These are phyloP conservation scores for Abrostola triplasia DNA, from an alignment of 2,888 invertebrate species.

Conservation along the genomic window DNA sequence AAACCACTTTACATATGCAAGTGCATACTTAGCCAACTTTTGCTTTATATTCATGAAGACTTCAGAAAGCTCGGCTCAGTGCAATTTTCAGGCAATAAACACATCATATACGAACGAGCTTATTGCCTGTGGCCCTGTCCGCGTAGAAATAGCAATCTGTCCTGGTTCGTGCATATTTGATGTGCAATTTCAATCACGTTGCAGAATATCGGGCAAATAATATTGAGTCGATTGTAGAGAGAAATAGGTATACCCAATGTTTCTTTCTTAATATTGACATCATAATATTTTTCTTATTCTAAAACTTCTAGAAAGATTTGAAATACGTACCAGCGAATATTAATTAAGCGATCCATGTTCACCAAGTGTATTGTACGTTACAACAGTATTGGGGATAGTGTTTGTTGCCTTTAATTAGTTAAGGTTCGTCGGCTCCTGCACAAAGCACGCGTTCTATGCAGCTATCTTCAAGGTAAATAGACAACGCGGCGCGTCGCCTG, in stretches of 20 bases:
- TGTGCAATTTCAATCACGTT: conserved; percentile 7
- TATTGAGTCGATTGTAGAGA: background rate
- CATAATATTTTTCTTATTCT: too few species aligned
- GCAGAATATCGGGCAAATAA: background rate
- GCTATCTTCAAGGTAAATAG: background rate
- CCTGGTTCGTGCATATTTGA: conserved; percentile 15
- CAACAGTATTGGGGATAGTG: background rate
- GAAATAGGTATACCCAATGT: too few species aligned
- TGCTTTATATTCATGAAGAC: conserved; percentile 25
- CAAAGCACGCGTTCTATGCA: background rate
- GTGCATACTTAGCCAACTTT: conserved; percentile 4
- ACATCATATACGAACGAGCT: conserved; percentile 4
- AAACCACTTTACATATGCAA: background rate
- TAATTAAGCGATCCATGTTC: background rate
- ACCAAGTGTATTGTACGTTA: background rate
- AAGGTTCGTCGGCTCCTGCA: background rate
- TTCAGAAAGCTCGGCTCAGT: background rate
- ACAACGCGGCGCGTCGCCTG: background rate
- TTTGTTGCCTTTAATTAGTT: background rate
- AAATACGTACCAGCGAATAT: too few species aligned
- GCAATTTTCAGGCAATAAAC: conserved; percentile 21
- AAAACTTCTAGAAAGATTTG: too few species aligned
- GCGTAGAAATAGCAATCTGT: conserved; percentile 16
- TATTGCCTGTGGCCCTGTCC: background rate
- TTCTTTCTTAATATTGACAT: too few species aligned